A percentile compares a stretch with the other conserved stretches of the same genome.
phyloP scores from a whole-genome alignment of 2,888 invertebrate species.

The Rugalucina vietnamica region DNA sequence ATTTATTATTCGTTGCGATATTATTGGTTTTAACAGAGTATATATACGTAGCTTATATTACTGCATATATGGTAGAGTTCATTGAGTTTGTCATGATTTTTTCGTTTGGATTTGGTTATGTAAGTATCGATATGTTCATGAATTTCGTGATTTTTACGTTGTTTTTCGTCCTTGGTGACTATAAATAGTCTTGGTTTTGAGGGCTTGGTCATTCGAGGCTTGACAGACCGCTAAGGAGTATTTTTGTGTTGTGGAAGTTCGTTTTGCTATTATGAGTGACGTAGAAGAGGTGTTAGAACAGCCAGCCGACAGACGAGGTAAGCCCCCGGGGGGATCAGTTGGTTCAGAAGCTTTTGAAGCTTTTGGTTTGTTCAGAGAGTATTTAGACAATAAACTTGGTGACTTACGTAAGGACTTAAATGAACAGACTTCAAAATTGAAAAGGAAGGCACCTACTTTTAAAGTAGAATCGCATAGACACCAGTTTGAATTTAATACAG shows the following conservation, averaged over 20 bases:
- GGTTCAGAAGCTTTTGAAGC: neutral
- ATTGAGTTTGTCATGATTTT: no score
- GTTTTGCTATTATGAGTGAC: neutral
- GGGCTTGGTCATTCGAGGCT: neutral
- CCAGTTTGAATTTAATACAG: conserved; percentile 1
- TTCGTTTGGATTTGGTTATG: no score
- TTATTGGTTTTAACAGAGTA: no score
- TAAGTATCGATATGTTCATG: no score
- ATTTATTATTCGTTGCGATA: no score
- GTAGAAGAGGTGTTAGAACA: neutral
- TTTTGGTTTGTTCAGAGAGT: neutral
- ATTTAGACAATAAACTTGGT: neutral
- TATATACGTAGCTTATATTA: no score
- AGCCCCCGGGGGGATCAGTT: neutral
- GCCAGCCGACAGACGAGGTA: neutral
- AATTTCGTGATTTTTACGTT: no score
- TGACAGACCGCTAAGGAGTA: neutral
- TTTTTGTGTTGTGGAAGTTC: neutral
- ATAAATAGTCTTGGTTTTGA: no score
- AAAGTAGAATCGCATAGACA: neutral
- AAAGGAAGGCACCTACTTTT: neutral
- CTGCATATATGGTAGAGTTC: no score
- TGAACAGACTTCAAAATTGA: neutral
- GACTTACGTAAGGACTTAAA: neutral
- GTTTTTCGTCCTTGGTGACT: no score